Conservation (phyloP, 2,888 invertebrate genomes). For the Epirrita christyi region DNA sequence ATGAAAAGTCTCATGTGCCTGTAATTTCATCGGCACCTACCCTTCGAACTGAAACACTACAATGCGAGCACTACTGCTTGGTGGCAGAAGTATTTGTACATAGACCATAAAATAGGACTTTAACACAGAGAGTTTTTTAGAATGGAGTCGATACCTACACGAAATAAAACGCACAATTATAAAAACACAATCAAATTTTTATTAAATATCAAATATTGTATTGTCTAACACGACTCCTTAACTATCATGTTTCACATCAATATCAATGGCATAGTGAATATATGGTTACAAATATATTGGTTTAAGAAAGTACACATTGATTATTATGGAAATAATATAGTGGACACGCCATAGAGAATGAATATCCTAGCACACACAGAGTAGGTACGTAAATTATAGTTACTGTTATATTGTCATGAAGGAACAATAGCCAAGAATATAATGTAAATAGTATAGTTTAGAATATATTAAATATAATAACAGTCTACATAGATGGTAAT, state of each 20-base stretch:
- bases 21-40: too few relatives aligned
- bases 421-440: conserved; percentile 71
- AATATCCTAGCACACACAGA: conserved; percentile 26
- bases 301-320: conserved; percentile 62
- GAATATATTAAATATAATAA: conserved; percentile 38
- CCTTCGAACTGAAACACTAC: too few relatives aligned
- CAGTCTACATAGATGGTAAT: conserved; percentile 30
- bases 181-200: conserved; percentile 85
- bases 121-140: too few relatives aligned
- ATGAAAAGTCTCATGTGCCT: too few relatives aligned
- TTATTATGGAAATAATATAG: conserved; percentile 34
- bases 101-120: too few relatives aligned
- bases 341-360: conserved; percentile 31
- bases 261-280: conserved; percentile 71
- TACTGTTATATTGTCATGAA: conserved; percentile 66
- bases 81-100: too few relatives aligned
- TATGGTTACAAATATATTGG: conserved; percentile 74
- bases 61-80: too few relatives aligned
- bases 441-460: conserved; percentile 37
- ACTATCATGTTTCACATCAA: conserved; percentile 83
- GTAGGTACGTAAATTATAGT: conserved; percentile 18
- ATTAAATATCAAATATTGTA: conserved; percentile 85
- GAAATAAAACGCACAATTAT: conserved; percentile 58
- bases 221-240: conserved; percentile 85
- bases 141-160: too few relatives aligned